Evolutionary conservation across 2,797 vertebrate genomes (phyloP), one percentile per base, ranked within the genome.

Genomic region (Sarcoramphus papa): DNA sequence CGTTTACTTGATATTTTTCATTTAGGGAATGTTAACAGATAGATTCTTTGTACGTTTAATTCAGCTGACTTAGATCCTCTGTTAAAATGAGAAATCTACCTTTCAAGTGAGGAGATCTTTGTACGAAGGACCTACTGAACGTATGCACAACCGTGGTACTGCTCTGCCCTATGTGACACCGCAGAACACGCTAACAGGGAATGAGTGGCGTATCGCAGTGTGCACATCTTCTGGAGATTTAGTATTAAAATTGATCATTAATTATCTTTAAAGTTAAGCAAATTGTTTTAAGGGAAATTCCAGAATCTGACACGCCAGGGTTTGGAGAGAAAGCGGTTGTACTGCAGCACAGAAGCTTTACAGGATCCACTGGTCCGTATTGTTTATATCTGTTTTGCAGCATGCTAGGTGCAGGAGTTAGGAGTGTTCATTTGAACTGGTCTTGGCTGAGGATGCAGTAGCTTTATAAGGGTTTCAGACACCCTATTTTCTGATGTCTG

Each of bases 321-420:
- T 70, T 89, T 74, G 51, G n/a, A 74, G 54, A 63, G 11, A 33
- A 51, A n/a, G 17, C 1, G 2, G 13, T 27, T 47, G 19, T 41
- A 24, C 23, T 28, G 28, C 17, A 62, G 33, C 37, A 41, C 31
- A n/a, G n/a, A 57, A 62, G 7, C 13, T 48, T 90, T 73, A 27
- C 9, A 33, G 33, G 31, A 45, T 12, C 2, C 21, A 35, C 40
- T 0, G 5, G 21, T 37, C 25, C 0, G 0, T 51, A 4, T 5
- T 9, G 5, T 25, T 80, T 45, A 1, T 63, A 22, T 12, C 2
- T 37, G 0, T 60, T 81, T 63, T 77, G 21, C 28, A 59, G 18
- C 12, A 23, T 13, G 4, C 14, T 43, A 16, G 47, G 41, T 40
- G 14, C 24, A 51, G 40, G 37, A 67, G 7, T 47, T 51, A 2